Evolutionary conservation across 1,140 invertebrate species (phyloP).

Genomic region (Drosophila miranda): DNA sequence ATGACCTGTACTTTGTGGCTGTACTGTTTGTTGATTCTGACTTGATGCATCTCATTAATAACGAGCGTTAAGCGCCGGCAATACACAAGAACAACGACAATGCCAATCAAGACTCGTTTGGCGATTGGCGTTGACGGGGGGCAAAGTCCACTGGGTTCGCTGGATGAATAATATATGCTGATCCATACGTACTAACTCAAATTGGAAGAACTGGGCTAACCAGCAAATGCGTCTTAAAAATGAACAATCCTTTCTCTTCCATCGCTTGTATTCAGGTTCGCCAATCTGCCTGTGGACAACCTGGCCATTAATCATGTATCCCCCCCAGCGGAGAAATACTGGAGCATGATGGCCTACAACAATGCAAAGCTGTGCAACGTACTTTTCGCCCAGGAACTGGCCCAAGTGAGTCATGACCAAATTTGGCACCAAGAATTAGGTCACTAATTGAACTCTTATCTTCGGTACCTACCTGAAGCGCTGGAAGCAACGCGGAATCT

Average conservation of each 20-base stretch:
- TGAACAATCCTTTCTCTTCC: conserved; percentile 11
- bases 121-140: conserved; percentile 35
- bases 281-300: conserved; percentile 83
- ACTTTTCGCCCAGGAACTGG: conserved; percentile 90
- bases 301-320: conserved; percentile 84
- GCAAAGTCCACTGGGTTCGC: conserved; percentile 64
- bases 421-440: not conserved
- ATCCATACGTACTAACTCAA: not conserved
- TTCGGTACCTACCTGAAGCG: conserved; percentile 72
- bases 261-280: conserved; percentile 84
- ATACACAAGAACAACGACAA: conserved; percentile 22
- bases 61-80: conserved; percentile 49
- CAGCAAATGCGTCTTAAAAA: conserved; percentile 53
- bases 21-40: conserved; percentile 3
- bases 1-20: conserved; percentile 34
- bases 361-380: conserved; percentile 95
- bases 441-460: conserved; percentile 11
- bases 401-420: conserved; percentile 75
- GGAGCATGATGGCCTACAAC: conserved; percentile 93
- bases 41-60: conserved; percentile 62
- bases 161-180: conserved; percentile 28
- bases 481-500: conserved; percentile 88
- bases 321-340: conserved; percentile 86
- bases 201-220: conserved; percentile 6
- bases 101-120: conserved; percentile 76